Evolutionary conservation across 2,888 invertebrate species (phyloP).

Genomic region (Tiphia femorata): DNA sequence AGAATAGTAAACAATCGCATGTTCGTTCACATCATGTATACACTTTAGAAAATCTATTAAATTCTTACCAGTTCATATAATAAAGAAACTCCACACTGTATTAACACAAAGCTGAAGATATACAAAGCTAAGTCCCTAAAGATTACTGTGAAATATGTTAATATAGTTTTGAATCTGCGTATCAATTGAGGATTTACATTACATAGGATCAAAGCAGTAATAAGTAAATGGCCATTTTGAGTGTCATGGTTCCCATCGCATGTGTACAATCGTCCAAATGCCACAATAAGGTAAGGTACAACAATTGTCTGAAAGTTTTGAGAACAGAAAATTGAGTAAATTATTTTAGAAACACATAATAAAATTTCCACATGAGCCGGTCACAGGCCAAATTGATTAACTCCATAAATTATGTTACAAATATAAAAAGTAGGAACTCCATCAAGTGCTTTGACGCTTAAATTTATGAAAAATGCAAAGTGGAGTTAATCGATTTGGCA

Average conservation of each 20-base stretch:
- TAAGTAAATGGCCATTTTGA: conserved; percentile 45
- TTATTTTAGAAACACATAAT: not conserved
- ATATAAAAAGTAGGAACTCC: no score
- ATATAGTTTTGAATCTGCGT: conserved; percentile 40
- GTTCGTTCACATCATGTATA: not conserved
- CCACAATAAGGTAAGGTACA: conserved; percentile 51
- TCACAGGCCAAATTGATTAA: no score
- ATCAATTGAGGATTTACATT: conserved; percentile 55
- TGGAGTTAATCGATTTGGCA: no score
- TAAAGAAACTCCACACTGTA: conserved; percentile 34
- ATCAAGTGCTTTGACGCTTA: no score
- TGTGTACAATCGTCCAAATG: conserved; percentile 43
- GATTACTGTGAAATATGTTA: conserved; percentile 36
- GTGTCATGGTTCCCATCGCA: conserved; percentile 22
- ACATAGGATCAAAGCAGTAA: conserved; percentile 55
- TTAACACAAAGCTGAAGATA: conserved; percentile 54
- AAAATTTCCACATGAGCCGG: not conserved
- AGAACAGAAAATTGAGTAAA: conserved; percentile 7
- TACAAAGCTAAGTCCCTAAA: conserved; percentile 55
- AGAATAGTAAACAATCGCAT: not conserved
- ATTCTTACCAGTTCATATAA: not conserved
- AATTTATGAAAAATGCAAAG: no score
- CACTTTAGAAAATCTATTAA: not conserved
- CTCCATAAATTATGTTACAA: no score
- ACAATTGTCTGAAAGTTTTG: conserved; percentile 55